Evolutionary conservation across 2,888 invertebrate genomes (phyloP).

Genomic region (Hartigia nigra): DNA sequence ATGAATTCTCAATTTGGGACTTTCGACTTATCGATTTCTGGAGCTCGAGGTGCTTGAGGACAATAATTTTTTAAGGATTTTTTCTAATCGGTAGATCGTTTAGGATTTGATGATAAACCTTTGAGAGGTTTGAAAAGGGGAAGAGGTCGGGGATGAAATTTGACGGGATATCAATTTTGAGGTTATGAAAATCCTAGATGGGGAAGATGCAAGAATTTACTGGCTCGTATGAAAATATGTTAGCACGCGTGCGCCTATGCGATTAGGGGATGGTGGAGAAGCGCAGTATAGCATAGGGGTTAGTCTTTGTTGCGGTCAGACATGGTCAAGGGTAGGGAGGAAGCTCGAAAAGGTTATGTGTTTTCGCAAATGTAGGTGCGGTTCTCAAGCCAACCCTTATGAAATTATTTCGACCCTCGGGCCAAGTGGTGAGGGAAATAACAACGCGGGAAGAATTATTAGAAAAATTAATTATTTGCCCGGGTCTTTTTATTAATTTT

Average conservation of each 20-base stretch:
- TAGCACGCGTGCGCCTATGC: conserved; percentile 25
- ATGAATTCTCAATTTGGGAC: not conserved
- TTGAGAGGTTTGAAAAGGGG: not conserved
- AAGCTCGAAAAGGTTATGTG: conserved; percentile 48
- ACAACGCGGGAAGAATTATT: conserved; percentile 61
- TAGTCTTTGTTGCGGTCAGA: conserved; percentile 62
- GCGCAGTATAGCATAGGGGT: conserved; percentile 24
- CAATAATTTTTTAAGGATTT: not conserved
- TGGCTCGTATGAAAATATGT: conserved; percentile 29
- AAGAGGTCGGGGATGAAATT: not conserved
- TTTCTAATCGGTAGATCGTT: not conserved
- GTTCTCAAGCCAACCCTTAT: conserved; percentile 62
- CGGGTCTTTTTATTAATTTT: conserved; percentile 65
- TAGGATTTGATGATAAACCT: not conserved
- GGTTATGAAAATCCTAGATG: not conserved
- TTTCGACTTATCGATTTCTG: not conserved
- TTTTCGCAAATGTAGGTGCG: conserved; percentile 61
- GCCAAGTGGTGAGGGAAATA: conserved; percentile 34
- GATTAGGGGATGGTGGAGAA: not conserved
- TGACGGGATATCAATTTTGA: not conserved
- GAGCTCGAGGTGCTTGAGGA: too few relatives aligned
- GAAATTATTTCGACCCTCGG: conserved; percentile 63
- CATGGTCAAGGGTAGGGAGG: conserved; percentile 50
- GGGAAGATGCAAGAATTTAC: conserved; percentile 40
- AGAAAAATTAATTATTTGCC: conserved; percentile 66